Evolutionary conservation across 2,888 invertebrate species (phyloP), one percentile per base, ranked within the genome.

Genomic region (Drosophila testacea): DNA sequence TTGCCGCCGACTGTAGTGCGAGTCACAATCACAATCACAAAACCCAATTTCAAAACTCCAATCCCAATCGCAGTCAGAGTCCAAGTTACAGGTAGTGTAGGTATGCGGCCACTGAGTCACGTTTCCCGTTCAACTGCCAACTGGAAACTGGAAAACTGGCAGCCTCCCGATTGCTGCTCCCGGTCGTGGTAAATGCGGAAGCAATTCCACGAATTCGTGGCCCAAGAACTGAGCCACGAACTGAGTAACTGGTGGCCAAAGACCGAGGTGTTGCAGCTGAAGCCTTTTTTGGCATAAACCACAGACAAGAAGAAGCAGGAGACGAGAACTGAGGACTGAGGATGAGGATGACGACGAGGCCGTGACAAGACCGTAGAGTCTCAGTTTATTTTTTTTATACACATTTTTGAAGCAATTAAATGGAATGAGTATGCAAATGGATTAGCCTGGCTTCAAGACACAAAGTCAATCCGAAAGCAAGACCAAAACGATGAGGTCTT

Each of bases 351-450:
- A 28, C 50, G 78, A 62, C 64, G 61, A 52, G 57, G 52, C 81
- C 83, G 64, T 86, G 86, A 81, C 88, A 88, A 74, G 73, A 73
- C 72, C 69, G 76, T 76, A 65, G 59, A 82, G 68, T 67, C 39
- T 27, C 47, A 22, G 3, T 50, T 55, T 13, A 11, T 48, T 56
- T 60, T 57, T 62, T 77, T 81, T 76, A 65, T 85, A 88, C 88
- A 88, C 85, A 86, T 84, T 90, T 86, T 84, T 70, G 79, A 74
- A 79, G 89, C 89, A 86, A 86, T 86, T 86, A 86, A 86, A 86
- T 90, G 84, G 87, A 75, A 90, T 86, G 86, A 88, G 82, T 86
- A 83, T 83, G 82, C 88, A 83, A 83, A 83, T 83, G 83, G 86
- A 85, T 88, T 80, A 70, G 83, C 69, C 52, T 66, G 62, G 52